Evolutionary conservation across 2,113 vertebrate species (phyloP).

Genomic region (Murina feae): DNA sequence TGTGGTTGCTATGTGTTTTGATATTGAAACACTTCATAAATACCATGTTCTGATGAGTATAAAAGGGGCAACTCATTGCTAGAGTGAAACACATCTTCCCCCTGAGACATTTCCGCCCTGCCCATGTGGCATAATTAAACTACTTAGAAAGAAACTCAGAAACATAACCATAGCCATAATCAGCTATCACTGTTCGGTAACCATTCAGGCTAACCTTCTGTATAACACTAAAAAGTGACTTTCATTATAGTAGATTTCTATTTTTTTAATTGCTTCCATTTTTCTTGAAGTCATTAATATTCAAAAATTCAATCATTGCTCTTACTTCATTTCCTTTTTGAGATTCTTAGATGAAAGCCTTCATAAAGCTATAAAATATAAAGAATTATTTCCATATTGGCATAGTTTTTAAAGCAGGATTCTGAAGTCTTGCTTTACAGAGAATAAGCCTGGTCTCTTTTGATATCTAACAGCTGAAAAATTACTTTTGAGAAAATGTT

Average conservation of each 20-base stretch:
- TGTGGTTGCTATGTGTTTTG: not conserved
- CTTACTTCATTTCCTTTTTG: constrained; percentile 61
- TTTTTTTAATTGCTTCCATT: constrained; percentile 72
- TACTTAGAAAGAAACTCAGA: constrained; percentile 5
- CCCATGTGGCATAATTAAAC: not conserved
- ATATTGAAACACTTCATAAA: not conserved
- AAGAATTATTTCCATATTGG: constrained; percentile 65
- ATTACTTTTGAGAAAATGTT: constrained; percentile 60
- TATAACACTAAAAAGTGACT: constrained; percentile 19
- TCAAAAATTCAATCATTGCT: constrained; percentile 38
- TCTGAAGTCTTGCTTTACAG: constrained; percentile 37
- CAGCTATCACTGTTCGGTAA: not conserved
- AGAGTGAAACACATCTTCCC: not conserved
- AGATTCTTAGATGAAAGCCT: constrained; percentile 58
- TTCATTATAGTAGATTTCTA: constrained; percentile 36
- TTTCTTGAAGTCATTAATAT: constrained; percentile 67
- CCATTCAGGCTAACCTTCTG: not conserved
- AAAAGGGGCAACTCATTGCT: not conserved
- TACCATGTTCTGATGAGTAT: not conserved
- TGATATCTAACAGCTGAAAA: constrained; percentile 67
- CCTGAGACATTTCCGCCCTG: not conserved
- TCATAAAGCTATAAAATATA: constrained; percentile 52
- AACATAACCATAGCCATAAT: constrained; percentile 32
- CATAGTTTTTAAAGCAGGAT: constrained; percentile 37
- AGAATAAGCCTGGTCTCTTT: constrained; percentile 57